phyloP scores from a whole-genome alignment of 2,797 vertebrate species.

The Pelobates cultripes region DNA sequence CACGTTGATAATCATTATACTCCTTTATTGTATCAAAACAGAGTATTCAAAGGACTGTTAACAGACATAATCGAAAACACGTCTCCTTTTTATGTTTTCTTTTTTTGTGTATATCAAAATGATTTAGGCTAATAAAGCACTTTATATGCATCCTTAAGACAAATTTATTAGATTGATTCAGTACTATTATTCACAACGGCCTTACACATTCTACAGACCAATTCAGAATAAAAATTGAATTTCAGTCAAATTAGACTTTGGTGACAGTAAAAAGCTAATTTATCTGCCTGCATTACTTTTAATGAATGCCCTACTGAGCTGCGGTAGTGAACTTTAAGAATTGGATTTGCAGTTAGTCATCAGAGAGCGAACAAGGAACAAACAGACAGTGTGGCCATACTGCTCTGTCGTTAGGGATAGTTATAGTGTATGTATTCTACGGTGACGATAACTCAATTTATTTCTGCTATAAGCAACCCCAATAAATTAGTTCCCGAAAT shows the following conservation, averaged over 20 bases:
- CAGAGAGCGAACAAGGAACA: background rate
- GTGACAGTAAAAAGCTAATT: constrained; percentile 39
- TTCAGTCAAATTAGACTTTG: constrained; percentile 45
- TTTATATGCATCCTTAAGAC: constrained; percentile 56
- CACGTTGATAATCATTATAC: background rate
- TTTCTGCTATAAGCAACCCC: background rate
- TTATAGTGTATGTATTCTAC: background rate
- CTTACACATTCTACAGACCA: constrained; percentile 43
- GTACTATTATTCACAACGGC: constrained; percentile 43
- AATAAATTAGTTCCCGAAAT: no score
- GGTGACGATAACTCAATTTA: background rate
- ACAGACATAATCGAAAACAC: constrained; percentile 39
- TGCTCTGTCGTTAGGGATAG: background rate
- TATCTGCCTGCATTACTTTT: constrained; percentile 37
- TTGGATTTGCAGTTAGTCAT: constrained; percentile 28
- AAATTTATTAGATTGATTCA: constrained; percentile 55
- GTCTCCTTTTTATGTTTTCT: constrained; percentile 8
- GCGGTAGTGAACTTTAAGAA: constrained; percentile 30
- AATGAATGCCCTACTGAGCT: constrained; percentile 16
- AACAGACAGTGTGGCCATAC: background rate
- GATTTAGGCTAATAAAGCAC: constrained; percentile 53
- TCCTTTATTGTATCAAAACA: constrained; percentile 27
- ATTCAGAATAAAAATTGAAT: constrained; percentile 50
- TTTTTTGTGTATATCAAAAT: constrained; percentile 40
- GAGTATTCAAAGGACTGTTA: constrained; percentile 30